Evolutionary conservation across 53 echinoderm and acorn worm species (phyloP).

Genomic region (Crossaster papposus): DNA sequence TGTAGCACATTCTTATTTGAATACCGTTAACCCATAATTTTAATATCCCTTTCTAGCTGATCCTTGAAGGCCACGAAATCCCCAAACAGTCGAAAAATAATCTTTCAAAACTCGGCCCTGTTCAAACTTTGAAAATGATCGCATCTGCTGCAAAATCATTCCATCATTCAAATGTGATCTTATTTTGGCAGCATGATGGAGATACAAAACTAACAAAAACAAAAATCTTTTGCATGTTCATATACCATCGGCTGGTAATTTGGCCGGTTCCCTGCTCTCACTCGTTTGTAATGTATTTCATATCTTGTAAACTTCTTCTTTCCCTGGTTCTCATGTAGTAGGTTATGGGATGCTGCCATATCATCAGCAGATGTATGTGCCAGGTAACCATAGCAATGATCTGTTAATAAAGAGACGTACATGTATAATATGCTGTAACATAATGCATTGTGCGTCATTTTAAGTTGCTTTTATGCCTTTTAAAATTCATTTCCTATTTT

Average conservation of each 20-base stretch:
- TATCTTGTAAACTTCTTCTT: not conserved
- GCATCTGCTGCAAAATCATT: too few species aligned
- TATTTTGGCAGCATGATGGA: too few species aligned
- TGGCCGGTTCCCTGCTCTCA: not conserved
- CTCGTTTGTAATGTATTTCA: not conserved
- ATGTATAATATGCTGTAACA: not conserved
- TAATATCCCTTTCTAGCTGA: too few species aligned
- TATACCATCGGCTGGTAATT: not conserved
- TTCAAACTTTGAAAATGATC: too few species aligned
- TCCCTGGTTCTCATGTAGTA: conserved; percentile 17
- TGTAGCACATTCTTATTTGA: too few species aligned
- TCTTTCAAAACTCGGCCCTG: too few species aligned
- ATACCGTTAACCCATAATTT: too few species aligned
- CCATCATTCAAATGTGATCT: too few species aligned
- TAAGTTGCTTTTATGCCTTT: not conserved
- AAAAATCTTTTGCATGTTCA: not conserved
- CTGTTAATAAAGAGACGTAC: not conserved
- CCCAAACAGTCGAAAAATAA: too few species aligned
- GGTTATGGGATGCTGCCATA: conserved; percentile 62
- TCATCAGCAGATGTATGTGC: conserved; percentile 64
- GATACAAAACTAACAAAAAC: too few species aligned
- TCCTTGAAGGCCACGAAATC: too few species aligned
- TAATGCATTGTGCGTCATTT: not conserved
- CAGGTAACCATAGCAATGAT: conserved; percentile 62
- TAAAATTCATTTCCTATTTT: not conserved